Conservation (phyloP, 2,888 invertebrate genomes). For the Noctua janthe region DNA sequence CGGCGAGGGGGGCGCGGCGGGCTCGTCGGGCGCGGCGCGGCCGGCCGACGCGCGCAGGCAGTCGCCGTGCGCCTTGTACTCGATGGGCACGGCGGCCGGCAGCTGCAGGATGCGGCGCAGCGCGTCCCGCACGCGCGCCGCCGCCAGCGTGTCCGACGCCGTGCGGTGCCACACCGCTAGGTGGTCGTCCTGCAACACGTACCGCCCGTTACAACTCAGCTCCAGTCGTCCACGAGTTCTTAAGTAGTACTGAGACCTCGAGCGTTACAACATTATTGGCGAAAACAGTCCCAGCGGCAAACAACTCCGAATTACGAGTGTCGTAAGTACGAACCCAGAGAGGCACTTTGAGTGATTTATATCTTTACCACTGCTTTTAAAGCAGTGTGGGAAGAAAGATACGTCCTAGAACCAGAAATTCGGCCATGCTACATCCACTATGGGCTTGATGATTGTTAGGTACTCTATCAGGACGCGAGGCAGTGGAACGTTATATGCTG, state of each 20-base stretch:
- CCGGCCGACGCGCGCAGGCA: constrained; percentile 80
- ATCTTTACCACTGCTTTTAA: background rate
- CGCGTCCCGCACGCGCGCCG: constrained; percentile 98
- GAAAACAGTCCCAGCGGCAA: background rate
- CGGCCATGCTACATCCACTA: background rate
- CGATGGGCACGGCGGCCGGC: constrained; percentile 97
- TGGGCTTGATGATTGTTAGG: background rate
- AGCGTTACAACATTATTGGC: background rate
- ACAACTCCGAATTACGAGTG: background rate
- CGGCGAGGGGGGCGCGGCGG: constrained; percentile 57
- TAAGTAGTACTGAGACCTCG: background rate
- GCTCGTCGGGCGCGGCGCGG: constrained; percentile 63
- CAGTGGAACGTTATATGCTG: background rate
- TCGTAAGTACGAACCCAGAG: background rate
- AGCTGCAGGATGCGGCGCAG: constrained; percentile 98
- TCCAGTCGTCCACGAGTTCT: background rate
- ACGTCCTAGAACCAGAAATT: background rate
- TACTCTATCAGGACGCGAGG: background rate
- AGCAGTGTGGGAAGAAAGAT: background rate
- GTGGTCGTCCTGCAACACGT: constrained; percentile 95
- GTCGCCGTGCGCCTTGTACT: constrained; percentile 94
- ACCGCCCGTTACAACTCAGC: background rate
- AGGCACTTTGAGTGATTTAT: background rate
- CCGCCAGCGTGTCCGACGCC: constrained; percentile 96
- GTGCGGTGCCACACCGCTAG: constrained; percentile 99